Evolutionary conservation across 2,888 invertebrate genomes (phyloP).

Genomic region (Acanthosepion pharaonis): DNA sequence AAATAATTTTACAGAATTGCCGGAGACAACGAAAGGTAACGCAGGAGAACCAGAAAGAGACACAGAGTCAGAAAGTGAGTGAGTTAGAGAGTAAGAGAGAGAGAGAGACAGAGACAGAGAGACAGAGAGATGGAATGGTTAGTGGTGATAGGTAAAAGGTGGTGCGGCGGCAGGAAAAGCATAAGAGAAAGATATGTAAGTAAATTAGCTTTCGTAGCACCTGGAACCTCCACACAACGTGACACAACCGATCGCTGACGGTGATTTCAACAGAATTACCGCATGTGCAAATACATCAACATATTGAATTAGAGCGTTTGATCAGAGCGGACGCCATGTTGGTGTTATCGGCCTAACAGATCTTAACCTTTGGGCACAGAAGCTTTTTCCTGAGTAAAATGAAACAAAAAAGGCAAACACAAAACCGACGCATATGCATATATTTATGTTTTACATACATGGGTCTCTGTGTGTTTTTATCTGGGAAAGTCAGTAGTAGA

Average conservation of each 20-base stretch:
- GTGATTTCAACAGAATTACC: conserved; percentile 20
- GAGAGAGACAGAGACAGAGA: background rate
- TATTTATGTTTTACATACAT: background rate
- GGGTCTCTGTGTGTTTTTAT: background rate
- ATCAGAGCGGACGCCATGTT: conserved; percentile 11
- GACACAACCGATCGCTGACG: conserved; percentile 9
- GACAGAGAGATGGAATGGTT: background rate
- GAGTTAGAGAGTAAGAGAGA: background rate
- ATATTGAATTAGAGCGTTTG: background rate
- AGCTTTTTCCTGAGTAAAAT: background rate
- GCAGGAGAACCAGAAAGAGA: background rate
- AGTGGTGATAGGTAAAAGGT: background rate
- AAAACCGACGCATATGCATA: background rate
- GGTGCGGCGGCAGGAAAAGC: background rate
- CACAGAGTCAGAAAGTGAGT: background rate
- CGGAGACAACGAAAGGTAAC: background rate
- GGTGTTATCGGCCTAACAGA: background rate
- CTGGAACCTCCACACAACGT: background rate
- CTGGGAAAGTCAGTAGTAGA: background rate
- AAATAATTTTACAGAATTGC: conserved; percentile 18
- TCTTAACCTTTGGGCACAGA: conserved; percentile 7
- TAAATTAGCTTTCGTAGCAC: conserved; percentile 33
- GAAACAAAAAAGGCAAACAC: background rate
- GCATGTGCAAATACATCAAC: background rate
- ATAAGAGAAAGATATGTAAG: background rate